Base-by-base conservation (phyloP, 2,888 invertebrate genomes). In the Plagodis pulveraria region DNA sequence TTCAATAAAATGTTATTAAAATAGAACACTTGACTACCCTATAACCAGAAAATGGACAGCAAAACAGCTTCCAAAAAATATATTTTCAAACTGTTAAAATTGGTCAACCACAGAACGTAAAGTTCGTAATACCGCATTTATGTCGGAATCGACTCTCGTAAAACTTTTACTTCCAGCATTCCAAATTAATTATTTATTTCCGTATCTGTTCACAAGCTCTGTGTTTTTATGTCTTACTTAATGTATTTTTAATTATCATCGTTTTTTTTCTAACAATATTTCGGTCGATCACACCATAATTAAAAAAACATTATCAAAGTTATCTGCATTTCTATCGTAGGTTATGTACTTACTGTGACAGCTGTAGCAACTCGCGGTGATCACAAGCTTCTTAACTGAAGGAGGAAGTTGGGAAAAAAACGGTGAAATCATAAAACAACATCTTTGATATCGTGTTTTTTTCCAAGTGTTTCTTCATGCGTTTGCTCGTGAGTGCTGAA, bases 51-150 rank as follows among this genome's bases (percentile, higher is more conserved):
- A 22, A 22, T 22, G 22, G 22, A 40, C 51, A 46, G 10, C 33
- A 12, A 50, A 32, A 6, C 22, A 34, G 61, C 58, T 56, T 51
- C 70, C 69, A 9, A 6, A 40, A 8, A 6, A 72, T 80, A 76
- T 82, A 73, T 77, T 76, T 77, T 68, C 67, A 81, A 22, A 76
- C 76, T 76, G 73, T 81, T 76, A 69, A 75, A 67, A 70, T 69
- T 68, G 76, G 77, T 57, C 63, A 67, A 74, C 87, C 84, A 64
- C 80, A 66, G 67, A 74, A 76, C 78, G 80, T 80, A 73, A 77
- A 74, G 68, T 71, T 72, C 67, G 60, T n/a, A 65, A 69, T 68
- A 70, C 66, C 69, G 52, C 58, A 71, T 74, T 74, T 67, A 73
- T 61, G 71, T 66, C 58, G 54, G 58, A 66, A 71, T 62, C 65